Conservation (phyloP, 1,140 invertebrate genomes). For the Phocides pigmalion region DNA sequence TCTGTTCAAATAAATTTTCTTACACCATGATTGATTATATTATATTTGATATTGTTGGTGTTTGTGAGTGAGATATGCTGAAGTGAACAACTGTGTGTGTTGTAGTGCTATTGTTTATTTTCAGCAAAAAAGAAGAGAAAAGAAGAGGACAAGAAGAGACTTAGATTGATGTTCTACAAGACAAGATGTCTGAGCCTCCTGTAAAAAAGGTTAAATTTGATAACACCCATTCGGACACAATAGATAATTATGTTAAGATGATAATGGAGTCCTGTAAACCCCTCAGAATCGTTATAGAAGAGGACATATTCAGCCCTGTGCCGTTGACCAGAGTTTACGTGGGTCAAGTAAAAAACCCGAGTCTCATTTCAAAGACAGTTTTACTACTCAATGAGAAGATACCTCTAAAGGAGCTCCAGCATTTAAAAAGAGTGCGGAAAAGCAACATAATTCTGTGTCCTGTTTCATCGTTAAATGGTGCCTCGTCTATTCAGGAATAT, state of each 20-base stretch:
- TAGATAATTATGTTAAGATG: conserved; percentile 51
- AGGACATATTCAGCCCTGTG: conserved; percentile 80
- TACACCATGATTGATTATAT: too few relatives aligned
- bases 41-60: too few relatives aligned
- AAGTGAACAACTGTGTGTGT: conserved; percentile 43
- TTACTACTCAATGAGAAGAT: conserved; percentile 83
- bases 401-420: conserved; percentile 86
- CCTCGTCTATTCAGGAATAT: conserved; percentile 77
- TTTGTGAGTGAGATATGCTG: conserved; percentile 22
- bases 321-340: conserved; percentile 85
- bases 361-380: conserved; percentile 87
- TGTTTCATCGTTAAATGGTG: conserved; percentile 41
- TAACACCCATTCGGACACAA: conserved; percentile 32
- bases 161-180: background rate
- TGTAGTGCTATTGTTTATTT: conserved; percentile 66
- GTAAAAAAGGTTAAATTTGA: conserved; percentile 54
- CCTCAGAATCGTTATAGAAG: conserved; percentile 53
- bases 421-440: conserved; percentile 90
- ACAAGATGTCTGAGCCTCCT: conserved; percentile 47
- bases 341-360: conserved; percentile 85
- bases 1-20: too few relatives aligned
- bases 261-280: conserved; percentile 51
- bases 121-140: conserved; percentile 47
- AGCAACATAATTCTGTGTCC: conserved; percentile 86
- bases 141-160: conserved; percentile 30